A percentile compares a stretch with the other conserved stretches of the same genome.
These are phyloP conservation scores for Thelaira solivaga DNA, from an alignment of 2,888 invertebrate species.

Conservation along the genomic window DNA sequence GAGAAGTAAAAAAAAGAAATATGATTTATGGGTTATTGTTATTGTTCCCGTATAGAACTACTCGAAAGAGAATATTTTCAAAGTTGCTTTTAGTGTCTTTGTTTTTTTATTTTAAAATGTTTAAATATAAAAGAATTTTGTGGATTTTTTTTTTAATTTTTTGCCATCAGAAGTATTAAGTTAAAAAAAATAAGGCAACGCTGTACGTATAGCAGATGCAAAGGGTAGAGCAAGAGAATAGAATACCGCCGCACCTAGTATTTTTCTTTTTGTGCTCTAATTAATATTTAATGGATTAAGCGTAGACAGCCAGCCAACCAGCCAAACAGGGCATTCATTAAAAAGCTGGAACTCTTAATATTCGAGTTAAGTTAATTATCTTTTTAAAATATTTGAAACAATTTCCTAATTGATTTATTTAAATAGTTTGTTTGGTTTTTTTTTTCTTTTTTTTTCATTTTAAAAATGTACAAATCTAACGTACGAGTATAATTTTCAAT, in stretches of 20 bases:
- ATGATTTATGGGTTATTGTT: slow-evolving; percentile 60
- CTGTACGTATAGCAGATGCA: too few relatives aligned
- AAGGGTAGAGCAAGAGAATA: slow-evolving; percentile 24
- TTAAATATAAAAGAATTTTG: slow-evolving; percentile 36
- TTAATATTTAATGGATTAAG: too few relatives aligned
- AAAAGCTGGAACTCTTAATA: too few relatives aligned
- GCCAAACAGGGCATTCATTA: too few relatives aligned
- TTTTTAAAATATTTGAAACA: slow-evolving; percentile 7
- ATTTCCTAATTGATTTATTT: slow-evolving; percentile 55
- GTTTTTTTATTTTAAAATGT: background rate
- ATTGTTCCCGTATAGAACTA: slow-evolving; percentile 57
- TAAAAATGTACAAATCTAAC: slow-evolving; percentile 37
- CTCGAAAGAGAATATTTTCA: slow-evolving; percentile 30
- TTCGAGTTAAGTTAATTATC: background rate
- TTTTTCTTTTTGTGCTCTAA: too few relatives aligned
- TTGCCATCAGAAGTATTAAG: background rate
- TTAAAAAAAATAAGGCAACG: background rate
- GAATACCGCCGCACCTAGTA: slow-evolving; percentile 39
- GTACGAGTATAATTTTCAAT: slow-evolving; percentile 57
- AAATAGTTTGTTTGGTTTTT: too few relatives aligned
- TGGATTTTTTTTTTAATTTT: background rate
- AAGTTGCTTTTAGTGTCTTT: slow-evolving; percentile 5
- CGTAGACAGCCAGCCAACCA: too few relatives aligned
- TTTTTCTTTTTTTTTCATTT: too few relatives aligned
- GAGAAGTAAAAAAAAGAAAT: slow-evolving; percentile 33